Evolutionary conservation across 2,888 invertebrate species (phyloP).

Genomic region (Thyatira batis): DNA sequence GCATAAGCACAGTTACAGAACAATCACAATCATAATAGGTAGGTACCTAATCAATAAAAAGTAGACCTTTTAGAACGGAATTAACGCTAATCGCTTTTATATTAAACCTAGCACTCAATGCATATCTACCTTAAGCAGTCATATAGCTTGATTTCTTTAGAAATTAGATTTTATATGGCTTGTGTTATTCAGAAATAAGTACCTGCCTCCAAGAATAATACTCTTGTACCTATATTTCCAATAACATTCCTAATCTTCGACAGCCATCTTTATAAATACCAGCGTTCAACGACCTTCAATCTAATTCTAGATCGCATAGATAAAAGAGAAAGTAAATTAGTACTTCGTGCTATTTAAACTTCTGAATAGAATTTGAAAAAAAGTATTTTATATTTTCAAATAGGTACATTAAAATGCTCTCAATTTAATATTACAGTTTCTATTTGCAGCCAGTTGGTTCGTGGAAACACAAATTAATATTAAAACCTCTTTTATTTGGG

Average conservation of each 20-base stretch:
- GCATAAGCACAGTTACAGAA: too few species aligned
- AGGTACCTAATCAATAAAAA: too few species aligned
- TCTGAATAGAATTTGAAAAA: too few species aligned
- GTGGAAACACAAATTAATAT: background rate
- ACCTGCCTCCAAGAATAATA: slow-evolving; percentile 5
- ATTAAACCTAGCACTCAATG: background rate
- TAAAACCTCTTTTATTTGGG: slow-evolving; percentile 22
- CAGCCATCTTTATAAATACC: too few species aligned
- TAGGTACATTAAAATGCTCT: background rate
- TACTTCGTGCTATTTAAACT: too few species aligned
- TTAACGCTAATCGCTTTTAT: slow-evolving; percentile 4
- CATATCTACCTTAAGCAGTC: slow-evolving; percentile 16
- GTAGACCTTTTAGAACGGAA: background rate
- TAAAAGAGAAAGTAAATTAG: too few species aligned
- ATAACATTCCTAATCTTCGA: too few species aligned
- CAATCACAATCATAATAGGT: too few species aligned
- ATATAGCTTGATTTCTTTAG: slow-evolving; percentile 31
- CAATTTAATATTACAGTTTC: background rate
- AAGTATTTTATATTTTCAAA: too few species aligned
- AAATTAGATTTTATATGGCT: slow-evolving; percentile 32
- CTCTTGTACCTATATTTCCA: too few species aligned
- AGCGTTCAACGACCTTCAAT: too few species aligned
- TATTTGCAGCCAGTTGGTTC: background rate
- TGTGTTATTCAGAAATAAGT: slow-evolving; percentile 9
- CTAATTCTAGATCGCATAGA: too few species aligned